These are phyloP conservation scores for Orius laevigatus DNA, from an alignment of 1,140 invertebrate species.

Conservation along the genomic window DNA sequence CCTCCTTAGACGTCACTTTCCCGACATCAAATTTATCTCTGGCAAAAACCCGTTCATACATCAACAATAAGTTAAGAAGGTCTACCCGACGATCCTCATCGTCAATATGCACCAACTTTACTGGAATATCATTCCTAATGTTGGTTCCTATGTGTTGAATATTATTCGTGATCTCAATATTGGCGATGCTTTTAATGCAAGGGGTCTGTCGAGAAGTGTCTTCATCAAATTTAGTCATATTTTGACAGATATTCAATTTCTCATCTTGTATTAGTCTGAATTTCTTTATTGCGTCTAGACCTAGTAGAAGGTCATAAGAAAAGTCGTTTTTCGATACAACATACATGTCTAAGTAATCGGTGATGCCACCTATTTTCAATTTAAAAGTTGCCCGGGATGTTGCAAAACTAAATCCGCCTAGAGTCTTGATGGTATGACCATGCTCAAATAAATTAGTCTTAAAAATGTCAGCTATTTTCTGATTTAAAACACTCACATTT, in stretches of 20 bases:
- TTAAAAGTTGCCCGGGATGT: slow-evolving; percentile 18
- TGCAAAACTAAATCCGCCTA: slow-evolving; percentile 1
- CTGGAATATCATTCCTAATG: not conserved
- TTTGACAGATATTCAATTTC: slow-evolving; percentile 17
- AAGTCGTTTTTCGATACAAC: slow-evolving; percentile 17
- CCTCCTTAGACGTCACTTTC: slow-evolving; percentile 9
- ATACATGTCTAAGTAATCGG: slow-evolving; percentile 14
- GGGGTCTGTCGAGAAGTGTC: no score
- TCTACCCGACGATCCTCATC: no score
- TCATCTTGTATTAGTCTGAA: slow-evolving; percentile 18
- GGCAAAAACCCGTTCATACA: slow-evolving; percentile 15
- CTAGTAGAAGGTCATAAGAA: slow-evolving; percentile 18
- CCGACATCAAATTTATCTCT: slow-evolving; percentile 17
- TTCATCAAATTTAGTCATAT: slow-evolving; percentile 20
- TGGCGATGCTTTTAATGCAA: no score
- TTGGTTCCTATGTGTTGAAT: slow-evolving; percentile 16
- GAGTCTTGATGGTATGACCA: slow-evolving; percentile 3
- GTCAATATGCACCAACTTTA: not conserved
- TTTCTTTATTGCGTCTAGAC: slow-evolving; percentile 18
- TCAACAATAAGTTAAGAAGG: slow-evolving; percentile 1
- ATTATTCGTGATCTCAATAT: not conserved
- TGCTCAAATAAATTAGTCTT: not conserved
- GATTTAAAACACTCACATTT: slow-evolving; percentile 8
- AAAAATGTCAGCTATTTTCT: not conserved
- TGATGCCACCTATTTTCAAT: slow-evolving; percentile 20